These are phyloP conservation scores for Eciton burchellii DNA, from an alignment of 1,140 invertebrate species.

Conservation along the genomic window DNA sequence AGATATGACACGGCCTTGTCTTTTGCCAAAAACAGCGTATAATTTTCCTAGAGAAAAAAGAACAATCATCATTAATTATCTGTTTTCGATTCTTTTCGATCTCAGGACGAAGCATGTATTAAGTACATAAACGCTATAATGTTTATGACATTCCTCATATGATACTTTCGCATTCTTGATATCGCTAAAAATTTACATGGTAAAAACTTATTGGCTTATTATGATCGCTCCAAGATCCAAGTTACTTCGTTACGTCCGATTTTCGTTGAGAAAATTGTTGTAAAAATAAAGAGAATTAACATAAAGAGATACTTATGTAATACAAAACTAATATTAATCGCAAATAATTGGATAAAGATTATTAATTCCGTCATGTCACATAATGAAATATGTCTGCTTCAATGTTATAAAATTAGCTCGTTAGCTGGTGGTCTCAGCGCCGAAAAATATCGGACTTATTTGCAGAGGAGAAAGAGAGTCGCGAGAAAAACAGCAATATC, in stretches of 20 bases:
- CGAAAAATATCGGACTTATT: background rate
- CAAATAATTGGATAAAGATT: too few relatives aligned
- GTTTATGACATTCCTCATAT: conserved; percentile 7
- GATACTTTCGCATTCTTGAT: conserved; percentile 26
- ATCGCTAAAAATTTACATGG: conserved; percentile 33
- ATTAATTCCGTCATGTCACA: too few relatives aligned
- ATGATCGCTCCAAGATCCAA: too few relatives aligned
- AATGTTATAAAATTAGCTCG: too few relatives aligned
- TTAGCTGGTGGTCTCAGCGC: too few relatives aligned
- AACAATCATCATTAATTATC: background rate
- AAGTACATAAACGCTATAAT: background rate
- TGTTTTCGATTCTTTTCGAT: conserved; percentile 24
- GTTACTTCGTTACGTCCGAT: too few relatives aligned
- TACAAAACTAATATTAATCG: too few relatives aligned
- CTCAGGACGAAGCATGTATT: background rate
- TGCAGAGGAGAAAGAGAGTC: background rate
- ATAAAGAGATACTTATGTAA: too few relatives aligned
- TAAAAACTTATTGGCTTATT: background rate
- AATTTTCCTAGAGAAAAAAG: conserved; percentile 91
- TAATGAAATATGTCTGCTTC: too few relatives aligned
- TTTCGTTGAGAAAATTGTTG: too few relatives aligned
- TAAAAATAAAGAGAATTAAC: too few relatives aligned
- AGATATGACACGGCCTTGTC: conserved; percentile 95
- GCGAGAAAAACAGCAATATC: background rate
- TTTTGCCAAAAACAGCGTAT: conserved; percentile 95